A percentile compares a stretch with the other conserved stretches of the same genome.
Evolutionary conservation across 2,113 vertebrate genomes (phyloP).

Genomic region (Rana temporaria): DNA sequence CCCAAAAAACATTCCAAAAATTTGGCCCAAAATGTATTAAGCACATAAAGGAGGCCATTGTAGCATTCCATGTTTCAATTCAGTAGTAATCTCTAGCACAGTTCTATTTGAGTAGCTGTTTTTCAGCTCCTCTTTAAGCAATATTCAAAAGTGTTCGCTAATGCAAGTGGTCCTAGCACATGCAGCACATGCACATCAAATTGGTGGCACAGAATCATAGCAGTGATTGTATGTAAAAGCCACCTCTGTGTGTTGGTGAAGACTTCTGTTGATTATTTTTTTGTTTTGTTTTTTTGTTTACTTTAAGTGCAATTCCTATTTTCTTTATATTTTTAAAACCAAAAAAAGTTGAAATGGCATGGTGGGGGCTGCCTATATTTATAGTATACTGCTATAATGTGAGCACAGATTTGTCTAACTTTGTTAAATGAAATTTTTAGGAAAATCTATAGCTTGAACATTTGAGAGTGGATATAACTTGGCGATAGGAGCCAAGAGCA

Average conservation of each 20-base stretch:
- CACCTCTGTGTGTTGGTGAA: background rate
- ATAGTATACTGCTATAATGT: background rate
- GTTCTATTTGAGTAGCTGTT: background rate
- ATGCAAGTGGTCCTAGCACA: background rate
- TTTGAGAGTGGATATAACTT: background rate
- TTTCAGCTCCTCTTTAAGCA: background rate
- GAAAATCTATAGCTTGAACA: background rate
- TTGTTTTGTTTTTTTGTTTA: no score
- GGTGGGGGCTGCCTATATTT: background rate
- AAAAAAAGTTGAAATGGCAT: conserved; percentile 23
- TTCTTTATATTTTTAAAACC: conserved; percentile 45
- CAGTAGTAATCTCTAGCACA: no score
- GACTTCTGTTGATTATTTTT: background rate
- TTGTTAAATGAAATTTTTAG: background rate
- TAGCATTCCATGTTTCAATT: background rate
- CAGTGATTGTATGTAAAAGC: background rate
- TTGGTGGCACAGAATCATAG: no score
- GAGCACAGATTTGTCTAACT: background rate
- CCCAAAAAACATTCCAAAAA: conserved; percentile 6
- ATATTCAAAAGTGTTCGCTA: background rate
- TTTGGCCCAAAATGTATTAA: background rate
- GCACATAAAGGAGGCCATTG: background rate
- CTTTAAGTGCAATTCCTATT: conserved; percentile 54
- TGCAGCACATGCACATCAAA: background rate
- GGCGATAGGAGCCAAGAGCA: no score